Conservation (phyloP, 2,888 invertebrate species). For the Lypha dubia region DNA sequence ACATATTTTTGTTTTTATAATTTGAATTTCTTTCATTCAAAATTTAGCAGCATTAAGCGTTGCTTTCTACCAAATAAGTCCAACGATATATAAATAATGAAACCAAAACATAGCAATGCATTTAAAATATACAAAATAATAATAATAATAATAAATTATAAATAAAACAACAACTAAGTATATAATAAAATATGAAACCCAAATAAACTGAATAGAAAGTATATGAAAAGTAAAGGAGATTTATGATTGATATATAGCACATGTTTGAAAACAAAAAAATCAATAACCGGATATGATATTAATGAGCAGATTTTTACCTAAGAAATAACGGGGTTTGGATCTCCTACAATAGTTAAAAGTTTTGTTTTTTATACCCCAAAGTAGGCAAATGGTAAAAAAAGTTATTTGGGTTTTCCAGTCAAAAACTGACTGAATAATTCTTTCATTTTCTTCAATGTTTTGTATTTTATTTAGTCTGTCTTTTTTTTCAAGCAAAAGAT, state of each 20-base stretch:
- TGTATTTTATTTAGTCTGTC: too few species aligned
- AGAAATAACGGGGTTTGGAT: too few species aligned
- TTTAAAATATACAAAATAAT: constrained; percentile 69
- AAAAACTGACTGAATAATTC: too few species aligned
- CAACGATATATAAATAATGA: constrained; percentile 64
- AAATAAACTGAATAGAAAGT: constrained; percentile 46
- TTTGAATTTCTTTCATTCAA: too few species aligned
- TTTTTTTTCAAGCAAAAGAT: too few species aligned
- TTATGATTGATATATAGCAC: constrained; percentile 78
- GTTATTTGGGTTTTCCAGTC: too few species aligned
- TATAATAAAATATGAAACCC: constrained; percentile 55
- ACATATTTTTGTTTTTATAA: constrained; percentile 13
- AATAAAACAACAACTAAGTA: constrained; percentile 68
- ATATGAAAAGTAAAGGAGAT: constrained; percentile 35
- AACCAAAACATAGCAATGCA: constrained; percentile 73
- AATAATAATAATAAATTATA: constrained; percentile 63
- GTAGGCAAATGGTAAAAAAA: too few species aligned
- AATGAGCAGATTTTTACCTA: too few species aligned
- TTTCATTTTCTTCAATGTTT: too few species aligned
- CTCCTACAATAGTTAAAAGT: too few species aligned
- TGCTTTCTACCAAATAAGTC: background rate
- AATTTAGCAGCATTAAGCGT: too few species aligned
- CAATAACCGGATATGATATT: background rate
- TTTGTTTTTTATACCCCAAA: too few species aligned
- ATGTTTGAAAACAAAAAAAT: constrained; percentile 79